These are phyloP conservation scores for Champsocephalus gunnari DNA, from an alignment of 2,797 vertebrate species.

Conservation along the genomic window DNA sequence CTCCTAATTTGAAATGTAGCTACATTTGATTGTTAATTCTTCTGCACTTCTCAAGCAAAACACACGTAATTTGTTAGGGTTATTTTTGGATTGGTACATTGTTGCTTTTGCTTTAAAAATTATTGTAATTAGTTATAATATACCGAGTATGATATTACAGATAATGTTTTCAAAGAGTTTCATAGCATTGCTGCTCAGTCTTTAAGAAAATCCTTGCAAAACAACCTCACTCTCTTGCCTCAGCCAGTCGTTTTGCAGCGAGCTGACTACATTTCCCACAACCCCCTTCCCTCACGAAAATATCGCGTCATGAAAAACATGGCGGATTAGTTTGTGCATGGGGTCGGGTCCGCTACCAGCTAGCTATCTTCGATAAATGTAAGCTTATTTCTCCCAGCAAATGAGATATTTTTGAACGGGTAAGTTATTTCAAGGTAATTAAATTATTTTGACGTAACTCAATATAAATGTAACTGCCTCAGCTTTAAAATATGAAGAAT, in stretches of 20 bases:
- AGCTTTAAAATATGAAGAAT: rapidly evolving
- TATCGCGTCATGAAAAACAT: constrained; percentile 64
- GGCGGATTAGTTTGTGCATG: constrained; percentile 56
- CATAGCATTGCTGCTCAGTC: not conserved
- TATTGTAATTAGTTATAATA: no score
- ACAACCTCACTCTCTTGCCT: constrained; percentile 10
- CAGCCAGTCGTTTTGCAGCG: rapidly evolving
- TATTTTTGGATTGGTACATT: not conserved
- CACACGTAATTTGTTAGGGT: no score
- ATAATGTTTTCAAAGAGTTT: no score
- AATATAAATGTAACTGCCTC: rapidly evolving
- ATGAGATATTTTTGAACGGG: constrained; percentile 14
- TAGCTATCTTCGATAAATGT: constrained; percentile 2
- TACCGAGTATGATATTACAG: no score
- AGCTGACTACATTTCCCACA: constrained; percentile 71
- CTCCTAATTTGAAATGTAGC: not conserved
- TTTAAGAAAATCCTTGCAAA: not conserved
- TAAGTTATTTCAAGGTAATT: constrained; percentile 7
- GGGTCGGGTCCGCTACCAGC: constrained; percentile 4
- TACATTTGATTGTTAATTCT: not conserved
- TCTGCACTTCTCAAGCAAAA: not conserved
- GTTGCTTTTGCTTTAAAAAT: not conserved
- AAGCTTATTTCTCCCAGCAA: constrained; percentile 1
- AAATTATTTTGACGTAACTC: rapidly evolving
- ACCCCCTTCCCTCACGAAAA: constrained; percentile 10